Conservation (phyloP, 1,140 invertebrate species). For the Meloidogyne floridensis region DNA sequence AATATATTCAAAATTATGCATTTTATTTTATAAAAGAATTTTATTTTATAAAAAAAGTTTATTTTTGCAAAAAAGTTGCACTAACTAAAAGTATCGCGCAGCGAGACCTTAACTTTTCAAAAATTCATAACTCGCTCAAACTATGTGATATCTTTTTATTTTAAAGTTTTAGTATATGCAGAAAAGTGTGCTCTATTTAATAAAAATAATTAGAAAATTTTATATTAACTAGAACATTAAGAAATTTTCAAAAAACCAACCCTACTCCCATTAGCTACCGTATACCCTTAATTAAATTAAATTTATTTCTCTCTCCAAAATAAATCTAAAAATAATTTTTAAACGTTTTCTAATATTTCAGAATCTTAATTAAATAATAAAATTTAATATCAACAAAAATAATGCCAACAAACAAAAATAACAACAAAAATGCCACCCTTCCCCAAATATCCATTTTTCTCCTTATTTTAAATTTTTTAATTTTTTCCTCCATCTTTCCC, state of each 20-base stretch:
- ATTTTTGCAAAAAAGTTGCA: no score
- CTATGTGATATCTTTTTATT: background rate
- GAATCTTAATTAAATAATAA: background rate
- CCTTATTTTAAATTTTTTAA: background rate
- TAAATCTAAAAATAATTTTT: background rate
- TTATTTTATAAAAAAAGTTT: no score
- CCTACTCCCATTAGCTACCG: background rate
- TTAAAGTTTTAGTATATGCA: slow-evolving; percentile 1
- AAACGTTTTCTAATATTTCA: background rate
- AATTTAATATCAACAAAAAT: background rate
- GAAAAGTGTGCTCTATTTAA: slow-evolving; percentile 6
- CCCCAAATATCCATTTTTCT: background rate
- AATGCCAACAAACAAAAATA: background rate
- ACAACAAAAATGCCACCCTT: background rate
- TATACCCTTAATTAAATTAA: background rate
- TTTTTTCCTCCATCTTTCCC: background rate
- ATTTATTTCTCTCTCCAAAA: background rate
- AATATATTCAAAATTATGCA: no score
- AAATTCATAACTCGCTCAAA: background rate
- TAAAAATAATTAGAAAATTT: background rate
- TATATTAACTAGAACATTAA: background rate
- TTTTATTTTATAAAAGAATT: no score
- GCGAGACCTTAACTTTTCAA: background rate
- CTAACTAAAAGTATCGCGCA: no score
- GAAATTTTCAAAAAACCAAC: background rate